Percentiles rank a stretch among this genome's conserved stretches.
Evolutionary conservation across 2,113 vertebrate genomes (phyloP).

Genomic region (Narcine bancroftii): DNA sequence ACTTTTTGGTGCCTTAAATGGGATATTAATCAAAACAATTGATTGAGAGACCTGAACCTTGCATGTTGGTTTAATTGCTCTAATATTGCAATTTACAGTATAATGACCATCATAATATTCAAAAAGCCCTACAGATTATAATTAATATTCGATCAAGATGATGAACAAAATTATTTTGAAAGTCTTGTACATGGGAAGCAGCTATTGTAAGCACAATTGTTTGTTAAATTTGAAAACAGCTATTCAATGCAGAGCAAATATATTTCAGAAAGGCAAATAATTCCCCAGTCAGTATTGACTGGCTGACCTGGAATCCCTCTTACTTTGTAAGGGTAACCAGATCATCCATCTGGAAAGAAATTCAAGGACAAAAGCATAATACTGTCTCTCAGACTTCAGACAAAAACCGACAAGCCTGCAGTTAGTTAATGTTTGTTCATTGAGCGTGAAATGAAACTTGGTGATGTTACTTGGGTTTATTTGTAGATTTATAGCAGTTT

Average conservation of each 20-base stretch:
- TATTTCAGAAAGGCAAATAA: neutral
- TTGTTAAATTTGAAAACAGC: neutral
- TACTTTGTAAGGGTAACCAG: conserved; percentile 47
- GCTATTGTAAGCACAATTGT: neutral
- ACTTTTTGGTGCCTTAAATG: neutral
- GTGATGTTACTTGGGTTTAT: conserved; percentile 52
- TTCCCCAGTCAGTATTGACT: conserved; percentile 38
- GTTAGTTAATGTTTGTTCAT: conserved; percentile 62
- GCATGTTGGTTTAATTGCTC: neutral
- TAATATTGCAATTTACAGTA: neutral
- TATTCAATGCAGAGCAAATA: neutral
- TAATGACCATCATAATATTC: too few species aligned
- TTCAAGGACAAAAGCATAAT: conserved; percentile 54
- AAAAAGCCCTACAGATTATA: too few species aligned
- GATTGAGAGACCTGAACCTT: neutral
- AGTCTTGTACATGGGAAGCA: too few species aligned
- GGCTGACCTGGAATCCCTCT: conserved; percentile 44
- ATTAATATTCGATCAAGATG: neutral
- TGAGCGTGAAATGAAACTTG: conserved; percentile 67
- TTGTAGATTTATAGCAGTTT: conserved; percentile 55
- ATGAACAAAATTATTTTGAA: neutral
- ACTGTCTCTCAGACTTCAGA: conserved; percentile 55
- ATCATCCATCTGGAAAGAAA: conserved; percentile 57
- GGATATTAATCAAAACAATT: neutral
- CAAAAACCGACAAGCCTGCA: conserved; percentile 54